Base-by-base conservation (phyloP, 2,113 vertebrate species). In the Bujurquina vittata region DNA sequence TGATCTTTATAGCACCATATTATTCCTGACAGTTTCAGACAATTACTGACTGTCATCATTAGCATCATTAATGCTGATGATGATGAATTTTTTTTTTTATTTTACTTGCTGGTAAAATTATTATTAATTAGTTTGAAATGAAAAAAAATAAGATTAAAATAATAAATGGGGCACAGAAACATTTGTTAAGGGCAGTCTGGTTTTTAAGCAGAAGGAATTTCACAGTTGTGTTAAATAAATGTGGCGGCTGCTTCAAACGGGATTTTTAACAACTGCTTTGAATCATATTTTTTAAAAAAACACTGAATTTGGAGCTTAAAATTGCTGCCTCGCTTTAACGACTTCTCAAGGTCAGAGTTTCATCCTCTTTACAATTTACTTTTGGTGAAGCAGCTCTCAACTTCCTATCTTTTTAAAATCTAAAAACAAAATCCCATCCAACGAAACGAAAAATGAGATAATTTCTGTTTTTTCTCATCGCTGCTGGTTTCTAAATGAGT, bases 361-460 rank as follows among this genome's bases (percentile, higher is more conserved):
- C 8, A 65, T 2, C 20, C 60, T 80, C 17, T 72, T 81, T 61
- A 29, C 3, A 57, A 58, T 55, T 65, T 63, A 46, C 0, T 52
- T 10, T 3, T 12, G 31, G 12, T 40, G 3, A 5, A 37, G 0
- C 43, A 26, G 37, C 18, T 63, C 54, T 49, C 31, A 87, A 79
- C 3, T 10, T 60, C 72, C 14, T 3, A 67, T 86, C 90, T 87
- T 55, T 73, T 60, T 33, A 22, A 1, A 15, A 43, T 87, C 26
- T 79, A 84, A 93, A 93, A 90, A 86, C 78, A 86, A 1, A 7
- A 0, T 60, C 0, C 2, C 7, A n/a, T 54, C 10, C 8, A 12
- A 29, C 69, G 37, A 85, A 94, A 94, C 87, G 93, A 94, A 92
- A 84, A 87, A 91, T 69, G 0, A 10, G 12, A 10, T 2, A 56